phyloP scores from a whole-genome alignment of 1,140 invertebrate genomes.

The Caenorhabditis brenneri region DNA sequence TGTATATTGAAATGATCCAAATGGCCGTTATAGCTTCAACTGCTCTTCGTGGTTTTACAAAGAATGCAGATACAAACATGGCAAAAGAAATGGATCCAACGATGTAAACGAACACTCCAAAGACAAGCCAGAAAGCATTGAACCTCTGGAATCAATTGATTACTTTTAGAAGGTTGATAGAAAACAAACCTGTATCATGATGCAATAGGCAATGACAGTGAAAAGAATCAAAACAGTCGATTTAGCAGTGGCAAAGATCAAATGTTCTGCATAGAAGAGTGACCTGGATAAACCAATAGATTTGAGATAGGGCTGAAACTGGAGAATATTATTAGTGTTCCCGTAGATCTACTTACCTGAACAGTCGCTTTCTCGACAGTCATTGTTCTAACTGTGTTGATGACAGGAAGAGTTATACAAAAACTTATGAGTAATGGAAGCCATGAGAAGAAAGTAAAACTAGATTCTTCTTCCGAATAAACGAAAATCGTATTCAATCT shows the following conservation, averaged over 20 bases:
- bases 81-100: not conserved
- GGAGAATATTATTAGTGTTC: not conserved
- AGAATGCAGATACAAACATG: not conserved
- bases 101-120: not conserved
- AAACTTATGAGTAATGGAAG: not conserved
- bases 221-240: not conserved
- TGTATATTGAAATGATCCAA: not conserved
- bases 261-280: not conserved
- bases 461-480: not conserved
- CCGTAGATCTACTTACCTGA: not conserved
- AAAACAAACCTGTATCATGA: not conserved
- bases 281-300: not conserved
- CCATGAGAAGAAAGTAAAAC: not conserved
- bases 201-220: not conserved
- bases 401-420: not conserved
- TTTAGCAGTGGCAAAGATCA: not conserved
- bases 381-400: not conserved
- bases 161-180: not conserved
- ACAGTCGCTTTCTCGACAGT: not conserved
- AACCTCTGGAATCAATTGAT: not conserved
- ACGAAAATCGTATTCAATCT: not conserved
- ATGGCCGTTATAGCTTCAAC: not conserved
- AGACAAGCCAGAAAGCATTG: not conserved
- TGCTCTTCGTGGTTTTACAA: not conserved
- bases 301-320: not conserved